phyloP scores from a whole-genome alignment of 2,797 vertebrate genomes.

The Pogoniulus pusillus region DNA sequence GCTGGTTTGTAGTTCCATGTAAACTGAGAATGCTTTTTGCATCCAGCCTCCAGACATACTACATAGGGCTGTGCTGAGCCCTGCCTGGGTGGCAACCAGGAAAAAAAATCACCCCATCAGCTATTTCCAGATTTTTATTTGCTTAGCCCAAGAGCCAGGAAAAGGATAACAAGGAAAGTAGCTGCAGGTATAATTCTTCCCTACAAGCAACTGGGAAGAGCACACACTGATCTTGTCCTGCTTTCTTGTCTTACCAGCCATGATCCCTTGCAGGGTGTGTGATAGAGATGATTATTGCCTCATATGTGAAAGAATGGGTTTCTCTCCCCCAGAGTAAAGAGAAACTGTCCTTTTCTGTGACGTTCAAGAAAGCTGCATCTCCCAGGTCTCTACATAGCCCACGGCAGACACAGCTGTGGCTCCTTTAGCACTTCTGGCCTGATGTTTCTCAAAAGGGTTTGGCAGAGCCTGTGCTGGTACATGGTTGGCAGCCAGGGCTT shows the following conservation, averaged over 20 bases:
- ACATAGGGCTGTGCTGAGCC: background rate
- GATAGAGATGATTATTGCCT: background rate
- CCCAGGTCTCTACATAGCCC: background rate
- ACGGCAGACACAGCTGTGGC: background rate
- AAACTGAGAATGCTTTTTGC: background rate
- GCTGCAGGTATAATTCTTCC: background rate
- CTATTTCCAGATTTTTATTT: background rate
- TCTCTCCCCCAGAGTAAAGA: background rate
- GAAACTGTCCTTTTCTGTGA: background rate
- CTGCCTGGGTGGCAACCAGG: background rate
- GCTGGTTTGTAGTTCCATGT: background rate
- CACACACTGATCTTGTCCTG: background rate
- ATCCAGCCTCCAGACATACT: background rate
- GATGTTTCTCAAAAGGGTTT: background rate
- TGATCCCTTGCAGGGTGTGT: background rate
- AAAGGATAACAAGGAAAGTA: background rate
- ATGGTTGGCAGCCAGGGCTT: fast-evolving
- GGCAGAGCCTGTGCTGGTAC: background rate
- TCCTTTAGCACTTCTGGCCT: background rate
- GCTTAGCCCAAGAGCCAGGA: background rate
- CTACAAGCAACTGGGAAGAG: background rate
- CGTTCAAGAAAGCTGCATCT: background rate
- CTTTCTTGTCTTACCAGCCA: background rate
- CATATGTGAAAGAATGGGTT: background rate
- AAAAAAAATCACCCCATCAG: background rate